A percentile compares a stretch with the other conserved stretches of the same genome.
These are phyloP conservation scores for Dasypolia templi DNA, from an alignment of 2,888 invertebrate genomes.

Conservation along the genomic window DNA sequence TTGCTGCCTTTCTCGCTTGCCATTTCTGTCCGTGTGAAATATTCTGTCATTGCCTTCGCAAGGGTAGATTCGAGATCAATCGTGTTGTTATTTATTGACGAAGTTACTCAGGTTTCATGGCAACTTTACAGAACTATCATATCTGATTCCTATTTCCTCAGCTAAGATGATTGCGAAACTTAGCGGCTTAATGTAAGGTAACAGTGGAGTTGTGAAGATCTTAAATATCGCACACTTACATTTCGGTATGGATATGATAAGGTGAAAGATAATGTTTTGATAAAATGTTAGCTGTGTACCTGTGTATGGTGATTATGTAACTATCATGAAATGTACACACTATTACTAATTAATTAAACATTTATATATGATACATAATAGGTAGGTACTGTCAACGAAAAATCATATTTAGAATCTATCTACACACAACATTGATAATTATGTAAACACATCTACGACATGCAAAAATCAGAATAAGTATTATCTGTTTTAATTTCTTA, in stretches of 20 bases:
- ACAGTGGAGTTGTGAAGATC: background rate
- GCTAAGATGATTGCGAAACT: conserved; percentile 20
- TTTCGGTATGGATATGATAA: too few relatives aligned
- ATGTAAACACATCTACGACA: conserved; percentile 11
- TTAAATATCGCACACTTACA: background rate
- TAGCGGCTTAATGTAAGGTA: background rate
- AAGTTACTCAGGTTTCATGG: conserved; percentile 1
- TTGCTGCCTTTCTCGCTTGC: background rate
- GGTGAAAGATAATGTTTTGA: background rate
- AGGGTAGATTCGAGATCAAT: conserved; percentile 19
- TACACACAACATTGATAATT: background rate
- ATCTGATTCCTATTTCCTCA: conserved; percentile 2
- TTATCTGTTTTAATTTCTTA: background rate
- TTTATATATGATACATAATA: background rate
- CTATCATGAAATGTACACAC: background rate
- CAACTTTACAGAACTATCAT: conserved; percentile 4
- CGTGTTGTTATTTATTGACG: conserved; percentile 18
- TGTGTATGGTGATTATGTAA: background rate
- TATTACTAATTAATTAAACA: background rate
- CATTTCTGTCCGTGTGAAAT: background rate
- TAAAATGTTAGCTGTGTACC: background rate
- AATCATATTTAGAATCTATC: background rate
- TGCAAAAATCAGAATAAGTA: conserved; percentile 15
- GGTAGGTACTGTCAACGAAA: background rate
- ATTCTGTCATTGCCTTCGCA: background rate